Evolutionary conservation across 2,113 vertebrate genomes (phyloP).

Genomic region (Cochlearius cochlearius): DNA sequence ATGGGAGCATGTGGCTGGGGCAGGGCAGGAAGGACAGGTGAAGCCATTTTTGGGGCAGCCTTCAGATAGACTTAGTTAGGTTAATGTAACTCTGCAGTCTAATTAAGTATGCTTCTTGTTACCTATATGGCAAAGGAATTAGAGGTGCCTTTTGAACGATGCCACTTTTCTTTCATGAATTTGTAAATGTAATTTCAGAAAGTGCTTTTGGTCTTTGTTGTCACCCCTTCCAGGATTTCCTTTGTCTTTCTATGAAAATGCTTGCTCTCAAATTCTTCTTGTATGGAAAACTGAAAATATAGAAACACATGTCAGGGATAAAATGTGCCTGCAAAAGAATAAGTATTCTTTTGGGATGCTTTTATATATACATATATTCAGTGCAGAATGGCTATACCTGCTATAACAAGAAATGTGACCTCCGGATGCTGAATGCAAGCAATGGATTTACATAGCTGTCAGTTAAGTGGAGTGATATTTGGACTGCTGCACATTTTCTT

Average conservation of each 20-base stretch:
- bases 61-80: not conserved
- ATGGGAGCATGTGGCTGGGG: not conserved
- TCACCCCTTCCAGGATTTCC: not conserved
- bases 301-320: not conserved
- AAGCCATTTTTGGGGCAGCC: not conserved
- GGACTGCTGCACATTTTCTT: not conserved
- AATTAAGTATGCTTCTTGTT: not conserved
- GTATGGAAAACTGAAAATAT: not conserved
- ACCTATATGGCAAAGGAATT: not conserved
- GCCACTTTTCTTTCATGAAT: not conserved
- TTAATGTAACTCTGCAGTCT: not conserved
- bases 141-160: not conserved
- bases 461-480: not conserved
- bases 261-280: not conserved
- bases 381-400: not conserved
- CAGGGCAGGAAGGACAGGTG: not conserved
- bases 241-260: not conserved
- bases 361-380: not conserved
- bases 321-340: not conserved
- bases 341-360: not conserved
- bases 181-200: not conserved
- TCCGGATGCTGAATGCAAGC: not conserved
- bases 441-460: not conserved
- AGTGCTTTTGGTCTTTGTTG: not conserved
- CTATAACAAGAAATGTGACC: not conserved